Percentiles rank a stretch among this genome's conserved stretches.
These are phyloP conservation scores for Physeter macrocephalus DNA, from an alignment of 2,113 vertebrate species.

Conservation along the genomic window DNA sequence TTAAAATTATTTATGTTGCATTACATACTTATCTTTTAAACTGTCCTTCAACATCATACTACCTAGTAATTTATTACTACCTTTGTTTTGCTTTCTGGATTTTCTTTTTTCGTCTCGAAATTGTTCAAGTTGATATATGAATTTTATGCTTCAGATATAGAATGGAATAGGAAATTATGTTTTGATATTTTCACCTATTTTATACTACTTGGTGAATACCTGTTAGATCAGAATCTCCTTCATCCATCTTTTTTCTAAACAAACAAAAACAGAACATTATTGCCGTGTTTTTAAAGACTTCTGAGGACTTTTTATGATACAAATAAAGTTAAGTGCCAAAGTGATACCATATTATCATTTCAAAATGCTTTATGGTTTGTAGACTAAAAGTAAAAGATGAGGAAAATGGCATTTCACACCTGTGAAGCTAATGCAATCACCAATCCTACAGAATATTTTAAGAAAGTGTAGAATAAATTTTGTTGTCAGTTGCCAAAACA, in stretches of 20 bases:
- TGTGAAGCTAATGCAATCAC: conserved; percentile 78
- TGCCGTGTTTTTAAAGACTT: conserved; percentile 78
- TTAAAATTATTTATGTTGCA: conserved; percentile 57
- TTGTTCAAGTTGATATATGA: conserved; percentile 68
- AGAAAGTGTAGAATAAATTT: conserved; percentile 79
- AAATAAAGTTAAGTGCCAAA: conserved; percentile 88
- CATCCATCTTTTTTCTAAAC: conserved; percentile 10
- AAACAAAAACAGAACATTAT: conserved; percentile 61
- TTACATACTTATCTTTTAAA: conserved; percentile 60
- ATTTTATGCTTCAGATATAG: conserved; percentile 60
- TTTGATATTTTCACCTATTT: conserved; percentile 59
- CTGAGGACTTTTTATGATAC: conserved; percentile 88
- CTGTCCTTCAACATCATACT: conserved; percentile 26
- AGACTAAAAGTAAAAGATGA: conserved; percentile 84
- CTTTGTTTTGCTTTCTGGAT: conserved; percentile 64
- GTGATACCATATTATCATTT: conserved; percentile 90
- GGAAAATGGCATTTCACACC: conserved; percentile 88
- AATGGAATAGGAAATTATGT: conserved; percentile 54
- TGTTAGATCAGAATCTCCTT: conserved; percentile 67
- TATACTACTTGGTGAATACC: conserved; percentile 56
- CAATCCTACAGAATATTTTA: conserved; percentile 71
- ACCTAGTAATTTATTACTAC: conserved; percentile 61
- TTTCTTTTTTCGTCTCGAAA: conserved; percentile 68
- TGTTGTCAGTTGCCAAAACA: conserved; percentile 74
- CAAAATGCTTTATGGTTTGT: conserved; percentile 91